Evolutionary conservation across 2,113 vertebrate species (phyloP), one percentile per base, ranked within the genome.

Genomic region (Callipepla californica): DNA sequence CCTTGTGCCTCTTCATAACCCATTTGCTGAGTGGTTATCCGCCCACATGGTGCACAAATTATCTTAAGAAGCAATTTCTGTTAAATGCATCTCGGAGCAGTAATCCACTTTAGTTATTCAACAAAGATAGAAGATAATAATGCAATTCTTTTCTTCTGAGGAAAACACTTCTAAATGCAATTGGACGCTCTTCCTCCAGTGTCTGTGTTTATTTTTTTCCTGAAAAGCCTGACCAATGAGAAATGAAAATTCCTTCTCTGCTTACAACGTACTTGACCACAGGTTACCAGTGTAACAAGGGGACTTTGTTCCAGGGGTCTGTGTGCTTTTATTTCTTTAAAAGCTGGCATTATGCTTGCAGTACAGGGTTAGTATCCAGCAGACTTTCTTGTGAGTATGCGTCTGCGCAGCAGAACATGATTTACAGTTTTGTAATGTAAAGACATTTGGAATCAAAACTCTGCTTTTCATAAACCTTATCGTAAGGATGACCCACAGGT

Each of bases 91-190:
- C 65, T 67, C 74, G 68, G 69, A 86, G 55, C 40, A 80, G 42
- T 79, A 92, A 92, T 79, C 66, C 74, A 42, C 45, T 87, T 80
- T 38, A 57, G 72, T 18, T 81, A 48, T 83, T 68, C 76, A 63
- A 67, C 32, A 44, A 34, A 89, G 28, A 26, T 21, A 20, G 48
- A 82, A 88, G 77, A 25, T n/a, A 84, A 30, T 67, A 42, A 86
- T 9, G 83, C 96, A 79, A 69, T 80, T 91, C 51, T 94, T 96
- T 92, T 55, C 63, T 89, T 95, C 62, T 92, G 78, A 85, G 88
- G 88, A 57, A 66, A 87, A 21, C 55, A 42, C 26, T 84, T 89
- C 80, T 28, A 59, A n/a, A 45, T 28, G 26, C 55, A 63, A 47
- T 51, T 48, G 19, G 55, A 77, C 28, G 26, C 36, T 79, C 36